Base-by-base conservation (phyloP, 2,888 invertebrate species). In the Philereme transversata region DNA sequence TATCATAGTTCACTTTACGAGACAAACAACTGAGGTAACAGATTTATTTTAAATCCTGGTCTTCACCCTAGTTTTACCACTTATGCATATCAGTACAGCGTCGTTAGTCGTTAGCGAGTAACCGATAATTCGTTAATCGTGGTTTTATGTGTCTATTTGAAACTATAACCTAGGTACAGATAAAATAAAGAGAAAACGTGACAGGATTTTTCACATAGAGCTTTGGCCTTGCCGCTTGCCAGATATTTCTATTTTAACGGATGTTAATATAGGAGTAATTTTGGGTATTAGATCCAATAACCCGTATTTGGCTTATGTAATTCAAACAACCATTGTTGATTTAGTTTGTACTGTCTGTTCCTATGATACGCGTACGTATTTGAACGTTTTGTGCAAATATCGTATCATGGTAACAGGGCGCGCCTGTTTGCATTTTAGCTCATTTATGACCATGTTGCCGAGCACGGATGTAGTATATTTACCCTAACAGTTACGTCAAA, bases 251-350 rank as follows among this genome's bases (percentile, higher is more conserved):
- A 51, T 57, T 60, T 68, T 74, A 66, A 69, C 84, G 85, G 84
- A 84, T 84, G 82, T 84, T 81, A 72, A 69, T 71, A 74, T 69
- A 56, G n/a, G 40, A 48, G 55, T 55, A 68, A 69, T 63, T 74
- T 74, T 74, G 71, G 71, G 70, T 68, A 73, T 75, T 69, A 60
- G 78, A 79, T 84, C 77, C 76, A 79, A 81, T 83, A 85, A 82
- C 77, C 78, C 68, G 73, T 87, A 86, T 88, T 87, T 86, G 83
- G 75, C 76, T 87, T 87, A 85, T 84, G 81, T 86, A 84, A 85
- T 77, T 72, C 76, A 81, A 82, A 83, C 74, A 82, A 67, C 67
- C 70, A 72, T 76, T 84, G 79, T 84, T 83, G 78, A 75, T 76
- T 81, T 76, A 78, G 72, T 71, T 73, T 70, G 74, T 75, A 75